phyloP scores from a whole-genome alignment of 2,888 invertebrate genomes.

The Limenitis camilla region DNA sequence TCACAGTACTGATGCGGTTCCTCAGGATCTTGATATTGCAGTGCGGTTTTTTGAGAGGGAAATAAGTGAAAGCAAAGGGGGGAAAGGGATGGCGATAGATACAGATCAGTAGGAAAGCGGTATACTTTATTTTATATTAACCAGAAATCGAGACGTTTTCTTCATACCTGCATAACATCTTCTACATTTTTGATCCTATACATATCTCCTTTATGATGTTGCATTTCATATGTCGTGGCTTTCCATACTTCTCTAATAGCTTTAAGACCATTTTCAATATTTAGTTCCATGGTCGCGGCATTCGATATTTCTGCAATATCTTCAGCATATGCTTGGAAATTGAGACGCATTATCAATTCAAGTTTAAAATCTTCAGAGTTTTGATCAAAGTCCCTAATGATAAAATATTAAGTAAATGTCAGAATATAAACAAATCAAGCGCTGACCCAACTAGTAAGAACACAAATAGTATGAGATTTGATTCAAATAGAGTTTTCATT shows the following conservation, averaged over 20 bases:
- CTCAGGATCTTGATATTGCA: too few species aligned
- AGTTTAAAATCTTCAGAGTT: slow-evolving; percentile 85
- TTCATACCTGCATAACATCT: slow-evolving; percentile 80
- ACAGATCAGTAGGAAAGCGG: too few species aligned
- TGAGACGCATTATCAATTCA: slow-evolving; percentile 84
- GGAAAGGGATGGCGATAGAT: too few species aligned
- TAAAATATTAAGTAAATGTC: too few species aligned
- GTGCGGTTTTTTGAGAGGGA: too few species aligned
- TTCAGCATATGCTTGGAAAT: slow-evolving; percentile 87
- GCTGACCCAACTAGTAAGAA: too few species aligned
- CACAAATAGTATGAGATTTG: too few species aligned
- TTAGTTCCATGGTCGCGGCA: slow-evolving; percentile 90
- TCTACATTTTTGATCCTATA: slow-evolving; percentile 84
- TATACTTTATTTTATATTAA: neutral
- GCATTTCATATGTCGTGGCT: slow-evolving; percentile 81
- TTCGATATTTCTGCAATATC: slow-evolving; percentile 89
- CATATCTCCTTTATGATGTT: slow-evolving; percentile 79
- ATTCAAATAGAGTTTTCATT: too few species aligned
- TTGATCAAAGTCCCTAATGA: slow-evolving; percentile 83
- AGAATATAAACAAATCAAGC: too few species aligned
- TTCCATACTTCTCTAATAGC: slow-evolving; percentile 83
- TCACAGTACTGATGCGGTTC: too few species aligned
- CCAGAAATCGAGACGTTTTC: neutral
- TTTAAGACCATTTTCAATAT: slow-evolving; percentile 86
- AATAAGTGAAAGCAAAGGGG: too few species aligned